Evolutionary conservation across 2,888 invertebrate species (phyloP), one percentile per base, ranked within the genome.

Genomic region (Andrena dorsata): DNA sequence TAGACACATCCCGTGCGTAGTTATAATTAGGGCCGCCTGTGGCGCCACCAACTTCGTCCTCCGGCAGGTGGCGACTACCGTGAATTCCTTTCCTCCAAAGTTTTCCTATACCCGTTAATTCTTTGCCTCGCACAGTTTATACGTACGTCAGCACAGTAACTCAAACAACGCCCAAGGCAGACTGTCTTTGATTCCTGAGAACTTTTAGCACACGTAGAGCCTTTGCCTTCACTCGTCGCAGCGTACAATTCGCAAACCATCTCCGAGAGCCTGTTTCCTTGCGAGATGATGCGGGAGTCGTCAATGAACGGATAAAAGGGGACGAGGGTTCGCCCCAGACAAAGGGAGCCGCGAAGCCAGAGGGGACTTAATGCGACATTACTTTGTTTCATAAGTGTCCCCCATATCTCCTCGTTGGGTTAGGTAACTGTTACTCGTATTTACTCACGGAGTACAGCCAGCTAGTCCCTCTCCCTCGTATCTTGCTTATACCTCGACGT

Each of bases 351-450:
- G 63, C 64, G 58, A 51, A 64, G 35, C 71, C 61, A 66, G 69
- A 79, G 69, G 76, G 85, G 72, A 82, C 81, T 87, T 88, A 89
- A 88, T 88, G 88, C 88, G 76, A 83, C 82, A 85, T 80, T 89
- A 90, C 88, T 91, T 88, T 85, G 88, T 87, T 90, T 87, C 84
- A 87, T 87, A 86, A 90, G 85, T 88, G 85, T 80, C 81, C 71
- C 84, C 78, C 49, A 47, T 63, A 76, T 82, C 68, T 66, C 72
- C n/a, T 20, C 80, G 81, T 76, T 20, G 49, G 16, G 68, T 68
- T 58, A 76, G 74, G 35, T 63, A 58, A 56, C 79, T 74, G 63
- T 65, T 73, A 69, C 30, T 49, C 35, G 68, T 72, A 78, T 80
- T 66, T 80, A 30, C 47, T 53, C 72, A 28, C 30, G n/a, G 41